These are phyloP conservation scores for Lomographa bimaculata DNA, from an alignment of 2,888 invertebrate genomes.

Conservation along the genomic window DNA sequence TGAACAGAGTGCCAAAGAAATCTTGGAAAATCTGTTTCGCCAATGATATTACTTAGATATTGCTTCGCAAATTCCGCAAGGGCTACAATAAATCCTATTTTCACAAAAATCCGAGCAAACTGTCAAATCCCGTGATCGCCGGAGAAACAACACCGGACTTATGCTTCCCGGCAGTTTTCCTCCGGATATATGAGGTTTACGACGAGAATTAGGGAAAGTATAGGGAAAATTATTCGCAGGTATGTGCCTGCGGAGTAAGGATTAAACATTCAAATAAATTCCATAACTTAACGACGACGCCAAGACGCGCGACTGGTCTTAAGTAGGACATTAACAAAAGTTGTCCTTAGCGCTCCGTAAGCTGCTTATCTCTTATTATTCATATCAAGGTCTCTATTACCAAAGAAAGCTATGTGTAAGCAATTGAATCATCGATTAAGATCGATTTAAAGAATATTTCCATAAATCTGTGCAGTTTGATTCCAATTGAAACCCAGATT, in stretches of 20 bases:
- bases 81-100: constrained; percentile 6
- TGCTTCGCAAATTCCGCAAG: constrained; percentile 3
- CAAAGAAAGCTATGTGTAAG: no score
- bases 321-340: constrained; percentile 2
- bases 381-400: no score
- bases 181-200: constrained; percentile 12
- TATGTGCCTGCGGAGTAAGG: constrained; percentile 2
- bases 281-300: constrained; percentile 2
- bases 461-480: neutral
- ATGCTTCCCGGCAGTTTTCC: constrained; percentile 7
- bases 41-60: constrained; percentile 6
- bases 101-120: constrained; percentile 1
- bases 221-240: constrained; percentile 6
- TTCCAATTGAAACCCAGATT: neutral
- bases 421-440: no score
- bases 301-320: constrained; percentile 2
- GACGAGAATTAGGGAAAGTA: constrained; percentile 4
- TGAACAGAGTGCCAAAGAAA: constrained; percentile 4
- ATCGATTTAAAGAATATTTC: no score
- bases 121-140: constrained; percentile 6
- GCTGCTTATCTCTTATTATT: constrained; percentile 10
- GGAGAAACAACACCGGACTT: constrained; percentile 8
- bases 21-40: constrained; percentile 2
- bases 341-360: constrained; percentile 1
- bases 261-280: constrained; percentile 15